Percentiles rank a stretch among this genome's conserved stretches.
Conservation (phyloP, 2,113 vertebrate genomes). For the Cricetomys ansorgei region DNA sequence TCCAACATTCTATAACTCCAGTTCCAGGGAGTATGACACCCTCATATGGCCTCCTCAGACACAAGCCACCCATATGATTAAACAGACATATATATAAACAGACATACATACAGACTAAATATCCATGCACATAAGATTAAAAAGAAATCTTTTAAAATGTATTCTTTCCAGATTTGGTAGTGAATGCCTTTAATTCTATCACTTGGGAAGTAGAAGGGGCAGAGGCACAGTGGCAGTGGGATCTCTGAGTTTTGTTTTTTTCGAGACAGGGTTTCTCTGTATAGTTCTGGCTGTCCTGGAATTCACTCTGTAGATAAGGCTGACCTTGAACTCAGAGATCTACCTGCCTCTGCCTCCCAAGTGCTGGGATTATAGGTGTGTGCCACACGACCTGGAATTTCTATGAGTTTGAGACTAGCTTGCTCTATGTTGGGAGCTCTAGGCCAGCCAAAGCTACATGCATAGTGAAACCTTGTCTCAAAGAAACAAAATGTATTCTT, state of each 20-base stretch:
- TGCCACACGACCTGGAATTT: neutral
- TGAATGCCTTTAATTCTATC: too few relatives aligned
- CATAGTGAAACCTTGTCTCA: neutral
- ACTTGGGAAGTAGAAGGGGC: too few relatives aligned
- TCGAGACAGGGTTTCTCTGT: neutral
- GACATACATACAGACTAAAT: too few relatives aligned
- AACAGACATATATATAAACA: too few relatives aligned
- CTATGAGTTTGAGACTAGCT: neutral
- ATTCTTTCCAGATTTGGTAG: too few relatives aligned
- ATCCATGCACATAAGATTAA: too few relatives aligned
- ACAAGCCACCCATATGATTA: too few relatives aligned
- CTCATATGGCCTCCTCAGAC: too few relatives aligned
- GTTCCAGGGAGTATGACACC: too few relatives aligned
- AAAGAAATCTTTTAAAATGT: too few relatives aligned
- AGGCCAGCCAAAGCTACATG: neutral
- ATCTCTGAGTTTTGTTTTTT: neutral
- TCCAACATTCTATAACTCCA: too few relatives aligned
- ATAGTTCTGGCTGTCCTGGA: neutral
- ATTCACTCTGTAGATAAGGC: neutral
- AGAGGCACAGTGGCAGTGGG: too few relatives aligned
- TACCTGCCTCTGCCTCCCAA: neutral
- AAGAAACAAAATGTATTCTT: neutral
- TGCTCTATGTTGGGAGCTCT: neutral
- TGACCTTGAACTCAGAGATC: neutral
- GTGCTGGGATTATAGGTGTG: neutral